Base-by-base conservation (phyloP, 2,797 vertebrate species). In the Sebastes trivittatus region DNA sequence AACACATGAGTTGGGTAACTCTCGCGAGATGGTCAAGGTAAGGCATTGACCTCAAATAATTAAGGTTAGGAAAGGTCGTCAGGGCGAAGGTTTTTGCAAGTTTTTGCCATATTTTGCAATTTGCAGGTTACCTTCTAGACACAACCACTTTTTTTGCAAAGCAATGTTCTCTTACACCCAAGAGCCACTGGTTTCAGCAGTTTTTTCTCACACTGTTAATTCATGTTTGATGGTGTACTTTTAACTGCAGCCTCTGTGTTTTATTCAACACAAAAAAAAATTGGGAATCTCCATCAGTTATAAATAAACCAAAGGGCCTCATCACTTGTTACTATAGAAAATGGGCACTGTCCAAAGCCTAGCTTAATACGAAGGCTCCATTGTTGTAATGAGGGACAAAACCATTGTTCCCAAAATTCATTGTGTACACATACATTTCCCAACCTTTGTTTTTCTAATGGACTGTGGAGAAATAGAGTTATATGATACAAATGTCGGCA, bases 281-380 rank as follows among this genome's bases (percentile, higher is more conserved):
- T 11, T 54, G 61, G 49, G 79, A 72, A 71, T 76, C 61, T 76
- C 70, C 22, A 62, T 59, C 55, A 49, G 23, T 75, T 78, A 71
- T 55, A 84, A 71, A 83, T 62, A 82, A 82, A 84, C 42, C 52
- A 25, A 54, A 80, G 64, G 73, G 58, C 16, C 11, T 62, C 65
- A 72, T 69, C 46, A 71, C 46, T 65, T 83, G 64, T 76, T 64
- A 83, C 67, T 72, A 14, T 49, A 29, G 14, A 77, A 75, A 82
- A 42, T 25, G 29, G 22, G 14, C 14, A 25, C 13, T 4, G 42
- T 42, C 62, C 32, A 72, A 72, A 70, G n/a, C 59, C 29, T 3
- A 20, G 27, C 63, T 77, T 27, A 82, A 80, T 63, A 13, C 14
- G 7, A 64, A 61, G 13, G 5, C 59, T 55, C 10, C 4, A 46